Evolutionary conservation across 2,797 vertebrate genomes (phyloP).

Genomic region (Cossypha polioptera): DNA sequence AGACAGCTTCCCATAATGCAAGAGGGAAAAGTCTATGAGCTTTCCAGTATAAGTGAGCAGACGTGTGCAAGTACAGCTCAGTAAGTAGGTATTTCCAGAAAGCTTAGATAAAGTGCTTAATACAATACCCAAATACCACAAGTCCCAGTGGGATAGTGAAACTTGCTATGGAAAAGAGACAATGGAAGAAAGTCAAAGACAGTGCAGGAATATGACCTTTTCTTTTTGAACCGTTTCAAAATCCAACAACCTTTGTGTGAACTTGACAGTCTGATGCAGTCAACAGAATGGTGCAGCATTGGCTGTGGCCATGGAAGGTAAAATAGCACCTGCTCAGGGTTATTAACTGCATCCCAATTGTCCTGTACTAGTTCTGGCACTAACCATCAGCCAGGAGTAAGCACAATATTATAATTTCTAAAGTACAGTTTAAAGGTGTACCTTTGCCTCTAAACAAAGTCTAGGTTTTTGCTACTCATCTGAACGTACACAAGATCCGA

Average conservation of each 20-base stretch:
- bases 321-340: fast-evolving
- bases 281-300: background rate
- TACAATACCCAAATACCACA: background rate
- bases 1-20: slow-evolving; percentile 1
- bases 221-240: background rate
- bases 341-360: background rate
- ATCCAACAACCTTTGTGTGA: background rate
- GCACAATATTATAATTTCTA: background rate
- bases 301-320: background rate
- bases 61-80: background rate
- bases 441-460: background rate
- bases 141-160: background rate
- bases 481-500: background rate
- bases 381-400: background rate
- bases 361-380: background rate
- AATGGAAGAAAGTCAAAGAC: background rate
- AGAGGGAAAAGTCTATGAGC: background rate
- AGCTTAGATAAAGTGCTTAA: slow-evolving; percentile 32
- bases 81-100: slow-evolving; percentile 16
- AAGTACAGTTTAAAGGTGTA: background rate
- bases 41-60: background rate
- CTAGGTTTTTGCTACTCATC: background rate
- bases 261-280: background rate
- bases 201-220: background rate
- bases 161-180: background rate